Percentiles rank a stretch among this genome's conserved stretches.
These are phyloP conservation scores for Strigops habroptila DNA, from an alignment of 2,113 vertebrate genomes.

Conservation along the genomic window DNA sequence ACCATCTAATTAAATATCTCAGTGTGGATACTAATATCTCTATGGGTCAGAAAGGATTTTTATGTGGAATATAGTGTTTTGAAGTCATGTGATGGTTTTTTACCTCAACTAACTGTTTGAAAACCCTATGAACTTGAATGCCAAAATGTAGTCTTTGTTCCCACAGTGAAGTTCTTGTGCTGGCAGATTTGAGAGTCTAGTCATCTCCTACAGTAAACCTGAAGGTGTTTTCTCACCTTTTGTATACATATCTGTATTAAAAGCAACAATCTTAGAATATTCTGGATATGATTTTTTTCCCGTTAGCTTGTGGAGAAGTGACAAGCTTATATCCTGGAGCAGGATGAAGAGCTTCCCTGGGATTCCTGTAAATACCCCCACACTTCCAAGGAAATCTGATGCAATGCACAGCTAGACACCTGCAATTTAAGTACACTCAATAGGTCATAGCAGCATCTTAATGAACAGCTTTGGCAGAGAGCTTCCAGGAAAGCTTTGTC, in stretches of 20 bases:
- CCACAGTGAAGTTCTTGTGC: background rate
- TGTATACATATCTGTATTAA: background rate
- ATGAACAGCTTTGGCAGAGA: background rate
- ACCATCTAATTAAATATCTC: background rate
- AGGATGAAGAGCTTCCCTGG: background rate
- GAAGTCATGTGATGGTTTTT: background rate
- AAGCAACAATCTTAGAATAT: background rate
- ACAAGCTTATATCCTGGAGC: background rate
- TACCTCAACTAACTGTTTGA: background rate
- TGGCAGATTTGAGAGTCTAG: background rate
- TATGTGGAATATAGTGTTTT: background rate
- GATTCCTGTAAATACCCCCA: background rate
- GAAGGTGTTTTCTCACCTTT: background rate
- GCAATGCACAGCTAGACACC: slow-evolving; percentile 15
- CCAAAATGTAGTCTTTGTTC: background rate
- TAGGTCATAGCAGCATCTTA: background rate
- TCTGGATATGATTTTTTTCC: background rate
- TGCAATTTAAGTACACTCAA: background rate
- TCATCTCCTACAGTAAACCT: background rate
- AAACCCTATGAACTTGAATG: background rate
- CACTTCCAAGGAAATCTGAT: slow-evolving; percentile 13
- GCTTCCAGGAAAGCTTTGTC: background rate
- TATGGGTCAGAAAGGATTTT: background rate
- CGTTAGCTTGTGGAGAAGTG: background rate
- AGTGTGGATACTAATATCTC: background rate